Base-by-base conservation (phyloP, 2,113 vertebrate genomes). In the Eudyptes chrysolophus region DNA sequence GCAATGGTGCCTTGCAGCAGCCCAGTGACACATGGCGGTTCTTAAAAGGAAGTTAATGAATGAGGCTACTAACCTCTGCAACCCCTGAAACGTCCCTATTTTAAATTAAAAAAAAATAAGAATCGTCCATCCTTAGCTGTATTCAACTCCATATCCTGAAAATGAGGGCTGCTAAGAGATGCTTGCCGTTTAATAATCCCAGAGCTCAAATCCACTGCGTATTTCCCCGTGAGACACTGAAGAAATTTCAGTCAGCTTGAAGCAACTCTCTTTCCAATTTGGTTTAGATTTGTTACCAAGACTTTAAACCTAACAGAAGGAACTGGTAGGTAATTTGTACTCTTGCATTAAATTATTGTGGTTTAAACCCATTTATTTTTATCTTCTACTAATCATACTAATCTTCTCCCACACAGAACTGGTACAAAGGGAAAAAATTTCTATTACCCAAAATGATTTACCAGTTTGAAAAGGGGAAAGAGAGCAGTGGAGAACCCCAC, bases 41-140 rank as follows among this genome's bases (percentile, higher is more conserved):
- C 95, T 93, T 96, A 61, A 91, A 92, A 94, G 86, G 89, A 94
- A 97, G 96, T 92, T 92, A 94, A 97, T 54, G 70, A 97, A 87
- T 75, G 83, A 11, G 8, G 72, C 49, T 51, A 10, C 58, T 93
- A 94, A 97, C 77, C 87, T 94, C 93, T 72, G 92, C 90, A 89
- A 86, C 84, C 93, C 57, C 66, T 36, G 42, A 38, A 55, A 27
- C 55, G 29, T 52, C 57, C 84, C 58, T 91, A 9, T 61, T 87
- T 90, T 25, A 69, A 29, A 74, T 75, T 71, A 13, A 92, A 64
- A 46, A n/a, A 3, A 44, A 7, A 10, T 2, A 30, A 27, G 9
- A 44, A 42, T 65, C 34, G 3, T 22, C 12, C 70, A 86, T 58
- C 70, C 64, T 65, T 48, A 26, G 87, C 40, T 84, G 29, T 27